Base-by-base conservation (phyloP, 2,797 vertebrate genomes). In the Cetoscarus ocellatus region DNA sequence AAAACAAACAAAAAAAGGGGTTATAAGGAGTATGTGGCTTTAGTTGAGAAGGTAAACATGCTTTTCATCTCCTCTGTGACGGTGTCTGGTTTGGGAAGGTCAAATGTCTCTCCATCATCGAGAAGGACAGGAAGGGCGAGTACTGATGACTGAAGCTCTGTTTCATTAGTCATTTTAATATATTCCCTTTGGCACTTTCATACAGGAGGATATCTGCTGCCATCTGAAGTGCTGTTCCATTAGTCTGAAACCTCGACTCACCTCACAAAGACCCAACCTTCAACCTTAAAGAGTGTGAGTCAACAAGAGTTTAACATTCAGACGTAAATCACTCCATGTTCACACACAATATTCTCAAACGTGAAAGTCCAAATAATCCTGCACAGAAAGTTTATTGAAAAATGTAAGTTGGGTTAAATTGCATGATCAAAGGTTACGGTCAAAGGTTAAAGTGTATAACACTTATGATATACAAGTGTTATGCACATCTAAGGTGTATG, bases 181-280 rank as follows among this genome's bases (percentile, higher is more conserved):
- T n/a, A 42, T 61, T 61, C 10, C 40, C 35, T 27, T 27, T 72
- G 63, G 50, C 63, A 38, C 43, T 50, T 4, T 27, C 42, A 19
- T 48, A 54, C 38, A 56, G 43, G 36, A 56, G 15, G 58, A 50
- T 67, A 49, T 67, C 14, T 61, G 63, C 43, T 49, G n/a, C 48
- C 10, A n/a, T 63, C 34, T 42, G 34, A 45, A 67, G 34, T 13
- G 36, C 39, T 66, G 44, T 19, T 67, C 47, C 13, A 52, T 48
- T 61, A 51, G 13, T 58, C 7, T 63, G 27, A 54, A 38, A 43
- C 51, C 43, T 38, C 8, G 0, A 7, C 17, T 61, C 15, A 14
- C 38, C 34, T 66, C 35, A n/a, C 40, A 36, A 17, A 70, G n/a
- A 70, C 10, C 7, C 45, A 40, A 39, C 35, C 38, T 44, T 45